Conservation (phyloP, 1,140 invertebrate species). For the Sitodiplosis mosellana region DNA sequence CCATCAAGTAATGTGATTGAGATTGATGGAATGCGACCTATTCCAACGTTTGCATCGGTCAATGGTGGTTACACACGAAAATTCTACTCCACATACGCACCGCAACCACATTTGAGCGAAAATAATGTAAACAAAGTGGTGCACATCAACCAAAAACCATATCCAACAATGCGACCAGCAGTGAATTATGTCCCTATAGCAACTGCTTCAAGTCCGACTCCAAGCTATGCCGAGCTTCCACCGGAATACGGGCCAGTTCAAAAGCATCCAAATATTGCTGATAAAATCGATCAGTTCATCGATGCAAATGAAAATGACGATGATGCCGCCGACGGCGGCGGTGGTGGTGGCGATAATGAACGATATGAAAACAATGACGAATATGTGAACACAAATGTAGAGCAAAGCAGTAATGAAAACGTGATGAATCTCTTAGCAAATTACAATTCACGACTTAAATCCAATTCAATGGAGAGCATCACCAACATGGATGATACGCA, state of each 20-base stretch:
- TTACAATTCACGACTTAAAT: not conserved
- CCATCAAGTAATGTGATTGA: too few species aligned
- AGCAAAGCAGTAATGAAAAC: not conserved
- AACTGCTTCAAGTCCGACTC: not conserved
- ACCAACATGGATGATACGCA: not conserved
- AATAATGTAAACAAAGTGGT: constrained; percentile 18
- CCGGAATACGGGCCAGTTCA: not conserved
- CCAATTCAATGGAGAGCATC: not conserved
- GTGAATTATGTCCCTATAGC: not conserved
- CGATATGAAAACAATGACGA: not conserved
- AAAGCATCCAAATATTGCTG: not conserved
- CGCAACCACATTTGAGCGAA: constrained; percentile 18
- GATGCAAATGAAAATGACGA: not conserved
- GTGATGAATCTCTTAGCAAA: not conserved
- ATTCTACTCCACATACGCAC: constrained; percentile 10
- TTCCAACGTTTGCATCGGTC: too few species aligned
- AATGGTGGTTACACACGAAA: too few species aligned
- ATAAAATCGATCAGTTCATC: not conserved
- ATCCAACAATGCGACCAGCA: constrained; percentile 8
- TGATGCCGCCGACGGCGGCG: not conserved
- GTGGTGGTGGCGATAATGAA: not conserved
- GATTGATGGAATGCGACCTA: too few species aligned
- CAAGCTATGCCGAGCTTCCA: not conserved
- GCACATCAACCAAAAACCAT: constrained; percentile 12
- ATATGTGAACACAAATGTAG: not conserved